phyloP scores from a whole-genome alignment of 2,888 invertebrate species.

The Apodemia zela region DNA sequence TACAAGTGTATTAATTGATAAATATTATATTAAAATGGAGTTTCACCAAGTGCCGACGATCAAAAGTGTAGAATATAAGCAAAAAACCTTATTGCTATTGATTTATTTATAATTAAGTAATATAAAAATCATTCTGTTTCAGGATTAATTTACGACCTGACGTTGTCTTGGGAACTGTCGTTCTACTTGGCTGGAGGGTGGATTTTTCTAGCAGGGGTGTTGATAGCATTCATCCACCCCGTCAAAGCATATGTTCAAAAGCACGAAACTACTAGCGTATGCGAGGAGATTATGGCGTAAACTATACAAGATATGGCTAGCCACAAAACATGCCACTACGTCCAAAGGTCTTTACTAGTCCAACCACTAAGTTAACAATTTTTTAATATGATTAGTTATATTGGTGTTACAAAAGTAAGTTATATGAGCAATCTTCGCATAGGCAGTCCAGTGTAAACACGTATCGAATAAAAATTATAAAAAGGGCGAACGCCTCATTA shows the following conservation, averaged over 20 bases:
- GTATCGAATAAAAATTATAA: no score
- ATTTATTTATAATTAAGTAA: background rate
- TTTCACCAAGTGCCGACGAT: no score
- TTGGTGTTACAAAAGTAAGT: no score
- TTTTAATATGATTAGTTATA: no score
- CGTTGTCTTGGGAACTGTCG: conserved; percentile 87
- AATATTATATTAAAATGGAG: no score
- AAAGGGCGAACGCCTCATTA: no score
- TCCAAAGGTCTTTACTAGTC: no score
- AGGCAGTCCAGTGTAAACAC: no score
- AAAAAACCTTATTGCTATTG: background rate
- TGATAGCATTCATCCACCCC: conserved; percentile 83
- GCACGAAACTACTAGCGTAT: conserved; percentile 27
- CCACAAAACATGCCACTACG: background rate
- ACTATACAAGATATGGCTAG: background rate
- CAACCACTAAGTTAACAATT: no score
- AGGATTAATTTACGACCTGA: conserved; percentile 85
- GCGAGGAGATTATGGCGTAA: conserved; percentile 28
- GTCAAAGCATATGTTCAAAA: conserved; percentile 71
- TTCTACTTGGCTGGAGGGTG: conserved; percentile 91
- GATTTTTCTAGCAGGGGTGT: conserved; percentile 88
- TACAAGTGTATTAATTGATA: no score
- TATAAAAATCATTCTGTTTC: conserved; percentile 72
- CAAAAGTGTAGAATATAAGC: no score
- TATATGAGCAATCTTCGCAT: no score